phyloP scores from a whole-genome alignment of 53 echinoderm and acorn worm species.

The Holothuria scabra region DNA sequence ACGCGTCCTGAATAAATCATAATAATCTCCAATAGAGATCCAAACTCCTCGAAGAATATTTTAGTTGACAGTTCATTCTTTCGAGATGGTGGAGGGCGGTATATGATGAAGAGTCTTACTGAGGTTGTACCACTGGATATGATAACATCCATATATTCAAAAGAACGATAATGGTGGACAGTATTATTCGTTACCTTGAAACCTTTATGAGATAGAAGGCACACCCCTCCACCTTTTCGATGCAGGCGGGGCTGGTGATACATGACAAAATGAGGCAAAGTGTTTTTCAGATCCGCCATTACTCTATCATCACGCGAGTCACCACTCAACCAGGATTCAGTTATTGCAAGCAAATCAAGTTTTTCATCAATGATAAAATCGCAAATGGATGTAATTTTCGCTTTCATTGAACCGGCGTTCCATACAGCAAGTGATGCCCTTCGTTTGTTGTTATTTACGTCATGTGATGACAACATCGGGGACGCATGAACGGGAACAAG shows the following conservation, averaged over 20 bases:
- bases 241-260: constrained; percentile 41
- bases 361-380: constrained; percentile 36
- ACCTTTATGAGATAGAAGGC: constrained; percentile 44
- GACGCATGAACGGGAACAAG: no score
- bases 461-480: no score
- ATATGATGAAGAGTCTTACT: constrained; percentile 6
- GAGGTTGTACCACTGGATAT: constrained; percentile 12
- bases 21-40: constrained; percentile 12
- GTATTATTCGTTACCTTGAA: constrained; percentile 17
- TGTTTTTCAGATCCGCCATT: constrained; percentile 25
- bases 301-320: constrained; percentile 27
- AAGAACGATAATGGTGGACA: constrained; percentile 27
- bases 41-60: constrained; percentile 44
- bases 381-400: constrained; percentile 43
- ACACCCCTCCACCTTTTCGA: constrained; percentile 45
- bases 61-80: constrained; percentile 13
- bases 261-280: constrained; percentile 47
- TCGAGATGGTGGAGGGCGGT: constrained; percentile 22
- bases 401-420: constrained; percentile 36
- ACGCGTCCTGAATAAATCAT: constrained; percentile 11
- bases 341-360: constrained; percentile 37
- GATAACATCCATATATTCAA: constrained; percentile 46
- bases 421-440: no score
- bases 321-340: constrained; percentile 52
- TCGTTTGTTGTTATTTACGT: no score